Percentiles rank a stretch among this genome's conserved stretches.
These are phyloP conservation scores for Pachycephala philippinensis DNA, from an alignment of 2,113 vertebrate species.

Conservation along the genomic window DNA sequence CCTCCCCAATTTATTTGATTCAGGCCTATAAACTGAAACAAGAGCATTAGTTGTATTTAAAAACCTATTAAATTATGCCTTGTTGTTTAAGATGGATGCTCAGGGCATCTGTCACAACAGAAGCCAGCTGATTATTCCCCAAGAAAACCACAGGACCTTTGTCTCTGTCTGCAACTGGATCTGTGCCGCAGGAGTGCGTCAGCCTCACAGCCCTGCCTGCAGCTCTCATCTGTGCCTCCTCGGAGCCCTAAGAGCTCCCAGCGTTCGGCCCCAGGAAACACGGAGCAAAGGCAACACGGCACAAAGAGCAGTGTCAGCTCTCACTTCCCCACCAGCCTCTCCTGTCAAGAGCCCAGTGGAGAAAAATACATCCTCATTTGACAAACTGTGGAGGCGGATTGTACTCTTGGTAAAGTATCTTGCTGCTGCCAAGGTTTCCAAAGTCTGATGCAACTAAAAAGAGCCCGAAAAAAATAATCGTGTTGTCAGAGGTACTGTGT, in stretches of 20 bases:
- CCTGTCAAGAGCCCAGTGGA: neutral
- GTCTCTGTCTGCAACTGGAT: conserved; percentile 29
- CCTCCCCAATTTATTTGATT: neutral
- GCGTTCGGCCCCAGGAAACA: rapidly evolving
- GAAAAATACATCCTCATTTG: neutral
- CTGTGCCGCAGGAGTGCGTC: conserved; percentile 19
- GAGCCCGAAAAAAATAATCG: neutral
- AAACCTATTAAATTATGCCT: conserved; percentile 35
- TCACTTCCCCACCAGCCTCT: neutral
- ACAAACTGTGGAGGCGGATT: neutral
- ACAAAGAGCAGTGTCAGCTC: neutral
- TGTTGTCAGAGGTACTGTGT: neutral
- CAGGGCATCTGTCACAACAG: conserved; percentile 35
- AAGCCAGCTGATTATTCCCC: conserved; percentile 19
- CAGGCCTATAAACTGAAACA: neutral
- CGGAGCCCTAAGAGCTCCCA: neutral
- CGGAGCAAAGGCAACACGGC: rapidly evolving
- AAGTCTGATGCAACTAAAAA: neutral
- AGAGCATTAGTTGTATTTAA: neutral
- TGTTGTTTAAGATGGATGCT: conserved; percentile 10
- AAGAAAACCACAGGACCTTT: conserved; percentile 56
- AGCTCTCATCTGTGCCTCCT: neutral
- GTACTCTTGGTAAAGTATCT: neutral
- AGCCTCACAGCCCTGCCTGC: neutral
- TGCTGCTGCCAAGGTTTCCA: neutral